These are phyloP conservation scores for Kryphioiulus occultus DNA, from an alignment of 2,888 invertebrate genomes.

Conservation along the genomic window DNA sequence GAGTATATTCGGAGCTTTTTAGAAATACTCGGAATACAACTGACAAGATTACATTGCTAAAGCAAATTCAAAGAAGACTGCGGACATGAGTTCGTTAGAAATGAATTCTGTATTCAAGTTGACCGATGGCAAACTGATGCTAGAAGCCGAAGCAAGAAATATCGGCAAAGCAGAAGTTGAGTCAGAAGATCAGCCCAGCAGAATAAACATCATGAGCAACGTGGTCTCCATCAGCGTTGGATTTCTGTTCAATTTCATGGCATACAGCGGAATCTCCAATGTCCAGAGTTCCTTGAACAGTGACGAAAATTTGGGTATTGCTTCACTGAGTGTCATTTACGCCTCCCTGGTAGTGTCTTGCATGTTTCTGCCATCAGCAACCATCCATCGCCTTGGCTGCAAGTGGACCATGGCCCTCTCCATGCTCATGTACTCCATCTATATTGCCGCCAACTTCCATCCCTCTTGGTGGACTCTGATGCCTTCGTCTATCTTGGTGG, in stretches of 20 bases:
- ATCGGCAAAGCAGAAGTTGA: background rate
- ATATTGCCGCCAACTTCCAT: conserved; percentile 93
- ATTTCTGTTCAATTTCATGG: conserved; percentile 50
- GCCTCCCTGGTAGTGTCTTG: conserved; percentile 78
- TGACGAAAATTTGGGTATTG: conserved; percentile 47
- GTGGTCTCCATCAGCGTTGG: conserved; percentile 46
- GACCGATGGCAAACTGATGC: background rate
- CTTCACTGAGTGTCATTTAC: conserved; percentile 49
- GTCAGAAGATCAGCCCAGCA: background rate
- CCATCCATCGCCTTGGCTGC: conserved; percentile 91
- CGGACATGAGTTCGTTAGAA: background rate
- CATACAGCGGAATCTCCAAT: conserved; percentile 49
- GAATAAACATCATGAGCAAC: conserved; percentile 47
- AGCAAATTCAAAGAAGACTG: background rate
- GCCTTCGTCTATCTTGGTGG: conserved; percentile 82
- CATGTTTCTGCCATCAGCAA: conserved; percentile 91
- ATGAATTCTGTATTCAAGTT: background rate
- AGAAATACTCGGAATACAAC: no score
- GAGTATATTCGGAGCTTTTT: no score
- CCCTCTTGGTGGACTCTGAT: conserved; percentile 72
- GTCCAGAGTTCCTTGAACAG: conserved; percentile 52
- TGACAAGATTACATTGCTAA: no score
- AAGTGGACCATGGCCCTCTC: conserved; percentile 95
- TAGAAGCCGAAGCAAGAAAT: background rate
- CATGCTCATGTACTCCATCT: conserved; percentile 92